Evolutionary conservation across 2,797 vertebrate species (phyloP).

Genomic region (Alcedo atthis): DNA sequence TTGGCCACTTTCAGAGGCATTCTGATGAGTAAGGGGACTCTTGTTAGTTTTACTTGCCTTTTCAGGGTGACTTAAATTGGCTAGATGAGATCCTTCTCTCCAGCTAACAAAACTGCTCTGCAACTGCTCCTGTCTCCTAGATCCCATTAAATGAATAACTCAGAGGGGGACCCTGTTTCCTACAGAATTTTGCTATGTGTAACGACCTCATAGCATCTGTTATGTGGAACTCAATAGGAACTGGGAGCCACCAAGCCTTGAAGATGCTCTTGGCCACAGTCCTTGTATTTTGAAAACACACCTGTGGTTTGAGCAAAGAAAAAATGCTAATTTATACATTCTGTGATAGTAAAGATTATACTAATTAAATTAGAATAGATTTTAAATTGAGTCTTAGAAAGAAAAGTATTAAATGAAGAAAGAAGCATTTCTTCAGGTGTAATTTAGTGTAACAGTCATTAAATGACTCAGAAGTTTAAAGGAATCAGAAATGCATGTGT

Average conservation of each 20-base stretch:
- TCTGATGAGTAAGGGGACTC: not conserved
- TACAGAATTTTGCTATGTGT: not conserved
- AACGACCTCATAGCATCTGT: not conserved
- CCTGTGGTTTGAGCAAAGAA: not conserved
- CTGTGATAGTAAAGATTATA: not conserved
- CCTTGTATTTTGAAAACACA: not conserved
- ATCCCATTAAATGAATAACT: not conserved
- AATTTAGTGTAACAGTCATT: not conserved
- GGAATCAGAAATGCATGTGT: not conserved
- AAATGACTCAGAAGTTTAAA: not conserved
- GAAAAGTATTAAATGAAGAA: not conserved
- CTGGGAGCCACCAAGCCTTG: accelerated
- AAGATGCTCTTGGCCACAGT: not conserved
- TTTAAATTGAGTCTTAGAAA: not conserved
- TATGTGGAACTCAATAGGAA: not conserved
- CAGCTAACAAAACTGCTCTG: not conserved
- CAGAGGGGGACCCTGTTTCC: not conserved
- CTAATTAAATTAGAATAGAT: not conserved
- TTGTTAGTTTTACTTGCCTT: not conserved
- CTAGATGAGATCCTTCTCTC: not conserved
- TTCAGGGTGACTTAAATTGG: not conserved
- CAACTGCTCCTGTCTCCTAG: not conserved
- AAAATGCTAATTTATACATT: not conserved
- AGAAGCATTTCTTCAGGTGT: not conserved
- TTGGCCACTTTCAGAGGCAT: not conserved